phyloP scores from a whole-genome alignment of 2,797 vertebrate species.

The Loriculus beryllinus region DNA sequence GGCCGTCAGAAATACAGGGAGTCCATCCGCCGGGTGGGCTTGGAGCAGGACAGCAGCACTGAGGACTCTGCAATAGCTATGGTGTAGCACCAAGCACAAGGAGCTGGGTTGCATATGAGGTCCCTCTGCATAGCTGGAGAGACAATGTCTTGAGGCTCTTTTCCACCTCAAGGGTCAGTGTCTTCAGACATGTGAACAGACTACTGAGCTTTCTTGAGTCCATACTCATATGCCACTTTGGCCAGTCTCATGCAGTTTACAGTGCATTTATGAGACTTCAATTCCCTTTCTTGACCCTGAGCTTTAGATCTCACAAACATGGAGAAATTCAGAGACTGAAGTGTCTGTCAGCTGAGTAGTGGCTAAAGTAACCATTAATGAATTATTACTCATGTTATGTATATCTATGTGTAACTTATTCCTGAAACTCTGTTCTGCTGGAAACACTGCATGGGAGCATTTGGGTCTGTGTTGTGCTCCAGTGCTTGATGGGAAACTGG shows the following conservation, averaged over 20 bases:
- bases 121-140: fast-evolving
- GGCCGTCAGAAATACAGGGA: conserved; percentile 88
- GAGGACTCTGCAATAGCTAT: conserved; percentile 61
- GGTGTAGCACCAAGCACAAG: neutral
- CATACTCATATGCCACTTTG: neutral
- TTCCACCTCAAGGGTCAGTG: neutral
- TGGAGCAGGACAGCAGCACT: conserved; percentile 74
- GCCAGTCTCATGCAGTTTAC: neutral
- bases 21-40: conserved; percentile 85
- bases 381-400: neutral
- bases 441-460: neutral
- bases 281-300: neutral
- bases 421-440: neutral
- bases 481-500: neutral
- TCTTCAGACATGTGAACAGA: neutral
- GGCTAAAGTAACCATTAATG: neutral
- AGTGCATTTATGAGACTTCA: neutral
- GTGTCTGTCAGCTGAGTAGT: neutral
- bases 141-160: neutral
- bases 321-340: neutral
- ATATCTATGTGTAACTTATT: conserved; percentile 48
- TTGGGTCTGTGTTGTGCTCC: neutral
- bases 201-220: neutral
- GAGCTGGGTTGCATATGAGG: fast-evolving
- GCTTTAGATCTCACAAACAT: neutral